phyloP scores from a whole-genome alignment of 2,113 vertebrate species.

The Clupea harengus region DNA sequence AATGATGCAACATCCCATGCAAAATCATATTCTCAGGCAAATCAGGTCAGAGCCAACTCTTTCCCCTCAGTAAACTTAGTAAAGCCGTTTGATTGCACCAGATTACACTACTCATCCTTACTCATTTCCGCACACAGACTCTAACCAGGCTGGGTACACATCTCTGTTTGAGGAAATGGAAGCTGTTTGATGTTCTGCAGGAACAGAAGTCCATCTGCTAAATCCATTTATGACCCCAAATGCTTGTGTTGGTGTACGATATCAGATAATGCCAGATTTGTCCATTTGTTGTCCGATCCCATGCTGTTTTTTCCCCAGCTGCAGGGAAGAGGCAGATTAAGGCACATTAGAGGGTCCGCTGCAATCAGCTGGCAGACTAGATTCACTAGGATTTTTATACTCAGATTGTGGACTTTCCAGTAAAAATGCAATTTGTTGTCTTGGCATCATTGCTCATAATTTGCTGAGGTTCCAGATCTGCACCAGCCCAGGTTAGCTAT shows the following conservation, averaged over 20 bases:
- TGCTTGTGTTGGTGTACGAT: neutral
- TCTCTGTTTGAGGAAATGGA: neutral
- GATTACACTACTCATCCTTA: neutral
- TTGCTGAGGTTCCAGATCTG: neutral
- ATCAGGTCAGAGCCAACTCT: neutral
- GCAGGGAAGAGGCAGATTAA: neutral
- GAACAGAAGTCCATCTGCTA: neutral
- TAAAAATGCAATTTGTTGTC: neutral
- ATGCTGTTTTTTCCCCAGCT: neutral
- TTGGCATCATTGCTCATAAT: neutral
- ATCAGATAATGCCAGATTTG: neutral
- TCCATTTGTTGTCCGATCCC: constrained; percentile 1
- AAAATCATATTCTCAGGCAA: neutral
- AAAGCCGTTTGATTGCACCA: neutral
- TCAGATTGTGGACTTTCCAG: neutral
- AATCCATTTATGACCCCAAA: constrained; percentile 1
- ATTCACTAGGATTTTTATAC: neutral
- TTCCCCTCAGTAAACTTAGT: neutral
- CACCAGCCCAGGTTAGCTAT: too few species aligned
- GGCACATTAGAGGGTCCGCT: neutral
- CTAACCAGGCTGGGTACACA: neutral
- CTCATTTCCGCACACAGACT: neutral
- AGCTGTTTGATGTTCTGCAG: neutral
- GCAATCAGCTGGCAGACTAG: neutral
- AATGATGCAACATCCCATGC: too few species aligned